Evolutionary conservation across 2,113 vertebrate genomes (phyloP).

Genomic region (Pelvicachromis taeniatus): DNA sequence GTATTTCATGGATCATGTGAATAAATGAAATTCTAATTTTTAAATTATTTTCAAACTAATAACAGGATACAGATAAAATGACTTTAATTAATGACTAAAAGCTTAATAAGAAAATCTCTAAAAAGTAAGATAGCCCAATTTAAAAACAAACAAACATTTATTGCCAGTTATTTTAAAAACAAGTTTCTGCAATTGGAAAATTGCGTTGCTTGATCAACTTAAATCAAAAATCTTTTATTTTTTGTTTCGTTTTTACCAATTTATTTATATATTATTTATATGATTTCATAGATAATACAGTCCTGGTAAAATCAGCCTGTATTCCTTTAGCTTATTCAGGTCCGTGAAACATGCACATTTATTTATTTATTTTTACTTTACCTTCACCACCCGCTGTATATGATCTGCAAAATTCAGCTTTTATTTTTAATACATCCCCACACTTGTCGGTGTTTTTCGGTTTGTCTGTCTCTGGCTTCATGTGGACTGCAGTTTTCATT

Average conservation of each 20-base stretch:
- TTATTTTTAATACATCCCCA: not conserved
- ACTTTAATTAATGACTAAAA: not conserved
- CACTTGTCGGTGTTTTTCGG: not conserved
- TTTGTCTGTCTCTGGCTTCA: not conserved
- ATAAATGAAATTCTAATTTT: not conserved
- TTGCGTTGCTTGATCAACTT: not conserved
- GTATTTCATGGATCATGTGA: not conserved
- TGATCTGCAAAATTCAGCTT: not conserved
- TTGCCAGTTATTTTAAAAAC: not conserved
- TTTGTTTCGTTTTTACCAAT: not conserved
- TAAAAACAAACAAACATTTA: no score
- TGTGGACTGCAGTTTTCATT: not conserved
- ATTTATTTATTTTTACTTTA: not conserved
- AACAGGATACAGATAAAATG: not conserved
- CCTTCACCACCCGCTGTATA: not conserved
- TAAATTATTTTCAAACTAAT: not conserved
- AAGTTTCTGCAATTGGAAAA: not conserved
- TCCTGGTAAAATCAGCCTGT: not conserved
- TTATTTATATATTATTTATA: not conserved
- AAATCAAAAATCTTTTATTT: not conserved
- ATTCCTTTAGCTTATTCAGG: not conserved
- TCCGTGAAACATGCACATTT: not conserved
- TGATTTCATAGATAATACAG: not conserved
- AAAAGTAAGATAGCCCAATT: not conserved
- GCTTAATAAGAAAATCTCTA: not conserved